Conservation (phyloP, 1,140 invertebrate genomes). For the Pristionchus pacificus region DNA sequence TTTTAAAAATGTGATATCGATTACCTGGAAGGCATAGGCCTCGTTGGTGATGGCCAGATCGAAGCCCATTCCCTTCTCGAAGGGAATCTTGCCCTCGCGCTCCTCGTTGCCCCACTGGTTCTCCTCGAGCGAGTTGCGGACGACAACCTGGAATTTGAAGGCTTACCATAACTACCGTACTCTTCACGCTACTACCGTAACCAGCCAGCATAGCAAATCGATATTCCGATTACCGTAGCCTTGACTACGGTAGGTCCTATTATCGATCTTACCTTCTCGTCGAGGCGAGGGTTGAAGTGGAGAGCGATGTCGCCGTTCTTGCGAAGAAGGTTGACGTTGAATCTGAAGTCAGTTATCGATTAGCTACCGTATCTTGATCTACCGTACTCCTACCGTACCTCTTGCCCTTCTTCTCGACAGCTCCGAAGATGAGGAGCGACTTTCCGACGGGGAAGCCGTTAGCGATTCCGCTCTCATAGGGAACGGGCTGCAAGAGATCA, state of each 20-base stretch:
- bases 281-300: constrained; percentile 43
- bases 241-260: too few species aligned
- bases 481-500: constrained; percentile 30
- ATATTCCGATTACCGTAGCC: neutral
- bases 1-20: too few species aligned
- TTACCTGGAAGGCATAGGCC: constrained; percentile 40
- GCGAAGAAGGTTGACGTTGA: constrained; percentile 37
- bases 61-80: constrained; percentile 36
- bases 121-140: constrained; percentile 35
- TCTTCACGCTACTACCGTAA: neutral
- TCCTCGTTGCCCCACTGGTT: constrained; percentile 41
- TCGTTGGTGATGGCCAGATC: constrained; percentile 39
- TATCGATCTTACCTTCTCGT: constrained; percentile 33
- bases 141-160: constrained; percentile 23
- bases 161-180: neutral
- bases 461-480: constrained; percentile 34
- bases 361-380: neutral
- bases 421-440: constrained; percentile 28
- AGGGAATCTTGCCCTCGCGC: constrained; percentile 41
- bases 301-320: constrained; percentile 37
- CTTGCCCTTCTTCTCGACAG: constrained; percentile 39
- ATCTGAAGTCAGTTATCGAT: constrained; percentile 15
- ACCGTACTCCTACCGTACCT: constrained; percentile 6
- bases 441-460: constrained; percentile 30
- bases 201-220: neutral